Percentiles rank a stretch among this genome's conserved stretches.
phyloP scores from a whole-genome alignment of 2,113 vertebrate genomes.

The Clarias batrachus region DNA sequence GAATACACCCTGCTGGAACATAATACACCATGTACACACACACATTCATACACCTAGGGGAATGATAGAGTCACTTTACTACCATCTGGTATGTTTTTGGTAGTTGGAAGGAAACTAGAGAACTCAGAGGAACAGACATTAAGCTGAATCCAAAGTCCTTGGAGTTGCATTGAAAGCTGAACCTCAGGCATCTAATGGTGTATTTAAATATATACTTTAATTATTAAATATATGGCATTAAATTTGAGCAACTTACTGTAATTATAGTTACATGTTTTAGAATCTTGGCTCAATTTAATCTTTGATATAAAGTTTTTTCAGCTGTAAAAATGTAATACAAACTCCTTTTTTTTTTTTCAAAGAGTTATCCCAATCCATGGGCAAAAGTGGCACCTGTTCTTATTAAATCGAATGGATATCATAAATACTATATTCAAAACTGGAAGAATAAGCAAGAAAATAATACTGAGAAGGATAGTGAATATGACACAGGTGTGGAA shows the following conservation, averaged over 20 bases:
- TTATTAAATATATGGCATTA: background rate
- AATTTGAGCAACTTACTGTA: background rate
- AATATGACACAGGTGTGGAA: background rate
- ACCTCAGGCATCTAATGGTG: background rate
- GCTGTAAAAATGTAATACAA: background rate
- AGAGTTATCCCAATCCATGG: background rate
- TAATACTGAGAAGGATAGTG: background rate
- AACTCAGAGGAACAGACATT: background rate
- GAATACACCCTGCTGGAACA: no score
- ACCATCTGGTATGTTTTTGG: no score
- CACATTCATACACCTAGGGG: no score
- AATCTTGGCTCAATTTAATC: background rate
- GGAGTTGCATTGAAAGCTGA: background rate
- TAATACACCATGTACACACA: no score
- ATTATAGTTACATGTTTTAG: background rate
- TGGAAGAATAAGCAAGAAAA: background rate
- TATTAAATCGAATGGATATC: background rate
- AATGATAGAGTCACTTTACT: no score
- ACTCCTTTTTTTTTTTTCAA: background rate
- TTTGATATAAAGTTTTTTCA: background rate
- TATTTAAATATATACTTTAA: background rate
- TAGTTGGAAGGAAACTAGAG: background rate
- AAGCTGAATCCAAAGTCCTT: no score
- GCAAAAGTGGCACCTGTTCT: background rate
- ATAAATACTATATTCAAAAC: background rate